Conservation (phyloP, 2,888 invertebrate genomes). For the Sesia bembeciformis region DNA sequence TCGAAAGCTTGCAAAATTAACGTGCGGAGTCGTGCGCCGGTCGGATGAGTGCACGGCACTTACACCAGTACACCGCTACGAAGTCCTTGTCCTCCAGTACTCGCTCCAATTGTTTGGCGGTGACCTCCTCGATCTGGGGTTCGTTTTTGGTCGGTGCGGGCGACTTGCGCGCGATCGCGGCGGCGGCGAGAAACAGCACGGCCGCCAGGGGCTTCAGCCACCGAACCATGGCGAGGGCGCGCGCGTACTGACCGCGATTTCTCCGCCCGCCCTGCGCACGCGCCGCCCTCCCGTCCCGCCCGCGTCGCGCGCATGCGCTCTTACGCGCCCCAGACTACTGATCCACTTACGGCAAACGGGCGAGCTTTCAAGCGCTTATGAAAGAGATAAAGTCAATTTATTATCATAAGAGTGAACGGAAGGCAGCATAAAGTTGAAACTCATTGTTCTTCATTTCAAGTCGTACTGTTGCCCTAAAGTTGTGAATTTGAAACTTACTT, state of each 20-base stretch:
- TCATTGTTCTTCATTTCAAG: too few relatives aligned
- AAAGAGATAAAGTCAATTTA: neutral
- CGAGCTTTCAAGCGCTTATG: neutral
- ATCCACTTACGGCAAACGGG: neutral
- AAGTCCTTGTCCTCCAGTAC: slow-evolving; percentile 93
- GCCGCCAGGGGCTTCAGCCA: slow-evolving; percentile 65
- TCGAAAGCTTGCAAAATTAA: slow-evolving; percentile 33
- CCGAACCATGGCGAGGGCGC: slow-evolving; percentile 70
- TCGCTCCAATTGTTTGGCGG: slow-evolving; percentile 92
- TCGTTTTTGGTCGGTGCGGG: slow-evolving; percentile 65
- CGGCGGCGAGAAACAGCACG: slow-evolving; percentile 70
- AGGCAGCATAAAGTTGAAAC: too few relatives aligned
- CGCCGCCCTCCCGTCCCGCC: slow-evolving; percentile 19
- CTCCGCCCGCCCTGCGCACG: slow-evolving; percentile 35
- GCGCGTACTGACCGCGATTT: slow-evolving; percentile 60
- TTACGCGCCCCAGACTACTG: neutral
- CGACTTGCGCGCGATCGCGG: slow-evolving; percentile 63
- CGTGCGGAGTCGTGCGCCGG: slow-evolving; percentile 20
- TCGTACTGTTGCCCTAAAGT: too few relatives aligned
- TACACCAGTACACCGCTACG: slow-evolving; percentile 97
- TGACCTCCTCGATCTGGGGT: slow-evolving; percentile 94
- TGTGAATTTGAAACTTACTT: too few relatives aligned
- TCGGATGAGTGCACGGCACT: slow-evolving; percentile 65
- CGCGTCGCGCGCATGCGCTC: slow-evolving; percentile 12
- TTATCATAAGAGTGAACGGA: too few relatives aligned